A percentile compares a stretch with the other conserved stretches of the same genome.
phyloP scores from a whole-genome alignment of 2,888 invertebrate species.

The Drosophila pseudotalamancana region DNA sequence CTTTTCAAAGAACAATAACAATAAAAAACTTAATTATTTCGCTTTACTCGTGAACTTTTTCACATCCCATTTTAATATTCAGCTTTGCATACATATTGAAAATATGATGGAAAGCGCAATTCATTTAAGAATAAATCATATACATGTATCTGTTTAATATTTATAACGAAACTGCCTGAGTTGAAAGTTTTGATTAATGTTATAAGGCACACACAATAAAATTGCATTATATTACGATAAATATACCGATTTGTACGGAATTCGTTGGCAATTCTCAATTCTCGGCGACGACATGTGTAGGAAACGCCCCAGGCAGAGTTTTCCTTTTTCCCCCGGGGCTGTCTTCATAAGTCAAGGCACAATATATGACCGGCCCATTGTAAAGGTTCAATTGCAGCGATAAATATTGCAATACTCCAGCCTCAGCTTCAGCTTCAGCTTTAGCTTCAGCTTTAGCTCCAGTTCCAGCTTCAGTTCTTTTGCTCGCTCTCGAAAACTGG shows the following conservation, averaged over 20 bases:
- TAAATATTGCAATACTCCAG: slow-evolving; percentile 66
- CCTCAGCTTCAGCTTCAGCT: slow-evolving; percentile 1
- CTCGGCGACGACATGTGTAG: slow-evolving; percentile 14
- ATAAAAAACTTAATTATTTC: too few relatives aligned
- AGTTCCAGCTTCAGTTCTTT: neutral
- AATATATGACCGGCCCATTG: slow-evolving; percentile 51
- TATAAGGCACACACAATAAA: neutral
- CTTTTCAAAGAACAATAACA: too few relatives aligned
- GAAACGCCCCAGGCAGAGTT: slow-evolving; percentile 8
- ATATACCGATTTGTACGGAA: slow-evolving; percentile 21
- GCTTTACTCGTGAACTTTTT: too few relatives aligned
- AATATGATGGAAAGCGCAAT: too few relatives aligned
- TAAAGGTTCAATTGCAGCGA: slow-evolving; percentile 72
- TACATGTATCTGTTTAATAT: neutral
- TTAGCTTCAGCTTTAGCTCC: too few relatives aligned
- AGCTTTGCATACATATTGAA: too few relatives aligned
- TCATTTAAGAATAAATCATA: neutral
- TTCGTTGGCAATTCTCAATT: slow-evolving; percentile 14
- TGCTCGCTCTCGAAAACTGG: neutral
- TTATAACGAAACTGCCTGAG: too few relatives aligned
- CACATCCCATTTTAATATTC: too few relatives aligned
- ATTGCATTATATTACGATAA: neutral
- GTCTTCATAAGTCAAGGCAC: slow-evolving; percentile 39
- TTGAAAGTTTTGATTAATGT: slow-evolving; percentile 1
- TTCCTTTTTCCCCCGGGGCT: slow-evolving; percentile 1